Conservation (phyloP, 2,113 vertebrate species). For the Indicator maculatus region DNA sequence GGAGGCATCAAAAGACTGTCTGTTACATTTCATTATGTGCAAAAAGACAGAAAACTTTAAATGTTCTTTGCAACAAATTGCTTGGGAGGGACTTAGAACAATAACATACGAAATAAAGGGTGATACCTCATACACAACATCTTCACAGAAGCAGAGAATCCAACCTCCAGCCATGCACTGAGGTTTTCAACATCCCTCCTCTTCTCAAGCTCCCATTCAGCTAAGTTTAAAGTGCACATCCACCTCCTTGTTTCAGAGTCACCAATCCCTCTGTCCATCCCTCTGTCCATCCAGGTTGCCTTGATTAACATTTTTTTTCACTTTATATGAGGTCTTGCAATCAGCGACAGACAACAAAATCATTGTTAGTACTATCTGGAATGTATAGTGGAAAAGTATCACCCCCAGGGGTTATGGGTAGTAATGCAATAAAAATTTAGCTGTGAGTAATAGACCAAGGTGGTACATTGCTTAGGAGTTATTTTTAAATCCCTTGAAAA, state of each 20-base stretch:
- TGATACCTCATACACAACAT: not conserved
- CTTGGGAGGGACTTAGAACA: not conserved
- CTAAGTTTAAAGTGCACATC: not conserved
- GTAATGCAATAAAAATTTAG: not conserved
- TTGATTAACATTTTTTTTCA: not conserved
- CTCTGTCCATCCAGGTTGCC: not conserved
- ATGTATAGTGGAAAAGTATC: not conserved
- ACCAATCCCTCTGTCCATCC: not conserved
- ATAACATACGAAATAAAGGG: not conserved
- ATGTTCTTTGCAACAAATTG: not conserved
- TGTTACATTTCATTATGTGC: rapidly evolving
- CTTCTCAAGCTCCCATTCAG: not conserved
- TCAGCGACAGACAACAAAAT: not conserved
- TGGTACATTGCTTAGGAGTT: not conserved
- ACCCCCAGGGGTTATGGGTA: not conserved
- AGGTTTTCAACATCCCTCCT: not conserved
- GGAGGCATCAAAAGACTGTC: not conserved
- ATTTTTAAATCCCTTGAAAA: not conserved
- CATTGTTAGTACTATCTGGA: not conserved
- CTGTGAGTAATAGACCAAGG: not conserved
- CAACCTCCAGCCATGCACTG: not conserved
- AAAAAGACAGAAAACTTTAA: not conserved
- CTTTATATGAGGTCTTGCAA: not conserved
- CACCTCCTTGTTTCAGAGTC: not conserved
- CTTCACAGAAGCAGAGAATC: not conserved